Percentiles rank a stretch among this genome's conserved stretches.
phyloP scores from a whole-genome alignment of 2,888 invertebrate species.

The Plutella xylostella region DNA sequence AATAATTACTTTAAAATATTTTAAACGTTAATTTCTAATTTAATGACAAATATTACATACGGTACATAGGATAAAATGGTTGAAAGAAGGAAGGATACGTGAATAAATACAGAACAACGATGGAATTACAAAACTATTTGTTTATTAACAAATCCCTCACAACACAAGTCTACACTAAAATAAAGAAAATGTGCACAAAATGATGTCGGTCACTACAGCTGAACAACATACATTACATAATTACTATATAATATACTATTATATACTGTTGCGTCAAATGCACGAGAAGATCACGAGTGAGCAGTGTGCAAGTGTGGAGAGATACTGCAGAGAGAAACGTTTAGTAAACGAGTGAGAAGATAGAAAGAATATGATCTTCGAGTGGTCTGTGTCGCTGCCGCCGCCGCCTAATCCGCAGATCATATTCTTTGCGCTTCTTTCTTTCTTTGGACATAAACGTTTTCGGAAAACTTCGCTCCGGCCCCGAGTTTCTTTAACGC shows the following conservation, averaged over 20 bases:
- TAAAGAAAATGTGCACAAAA: constrained; percentile 33
- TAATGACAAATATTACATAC: too few species aligned
- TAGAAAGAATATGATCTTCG: constrained; percentile 47
- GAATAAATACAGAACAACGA: constrained; percentile 43
- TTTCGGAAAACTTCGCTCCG: constrained; percentile 40
- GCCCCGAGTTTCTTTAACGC: constrained; percentile 25
- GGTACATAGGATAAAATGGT: constrained; percentile 37
- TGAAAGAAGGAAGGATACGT: constrained; percentile 37
- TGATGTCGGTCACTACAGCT: constrained; percentile 30
- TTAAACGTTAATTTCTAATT: too few species aligned
- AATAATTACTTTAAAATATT: too few species aligned
- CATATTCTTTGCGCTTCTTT: constrained; percentile 66
- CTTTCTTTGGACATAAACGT: too few species aligned
- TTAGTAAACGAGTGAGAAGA: constrained; percentile 20
- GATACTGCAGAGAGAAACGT: constrained; percentile 17
- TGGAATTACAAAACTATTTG: constrained; percentile 59
- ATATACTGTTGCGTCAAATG: constrained; percentile 29
- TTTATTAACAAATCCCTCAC: constrained; percentile 59
- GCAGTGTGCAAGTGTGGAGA: constrained; percentile 17
- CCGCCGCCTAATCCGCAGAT: constrained; percentile 27
- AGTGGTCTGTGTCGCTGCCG: constrained; percentile 3
- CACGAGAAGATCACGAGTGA: constrained; percentile 37
- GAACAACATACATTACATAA: too few species aligned
- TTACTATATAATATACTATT: not conserved
- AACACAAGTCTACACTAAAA: constrained; percentile 55